These are phyloP conservation scores for Imbricaverruca yamaguchii DNA, from an alignment of 2,888 invertebrate genomes.

Conservation along the genomic window DNA sequence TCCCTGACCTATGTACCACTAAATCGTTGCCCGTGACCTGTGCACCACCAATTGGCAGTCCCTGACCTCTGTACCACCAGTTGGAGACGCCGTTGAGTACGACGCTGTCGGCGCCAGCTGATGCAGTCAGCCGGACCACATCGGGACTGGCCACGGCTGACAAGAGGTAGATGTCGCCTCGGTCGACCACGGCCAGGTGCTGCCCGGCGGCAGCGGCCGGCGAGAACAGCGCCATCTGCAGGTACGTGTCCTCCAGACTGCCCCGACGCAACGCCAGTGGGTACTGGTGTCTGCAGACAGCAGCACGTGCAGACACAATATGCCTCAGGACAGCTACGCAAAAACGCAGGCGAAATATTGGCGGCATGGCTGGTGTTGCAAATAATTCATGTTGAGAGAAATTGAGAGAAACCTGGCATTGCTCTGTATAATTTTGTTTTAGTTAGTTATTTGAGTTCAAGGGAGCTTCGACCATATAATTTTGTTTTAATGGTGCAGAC, in stretches of 20 bases:
- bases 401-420: too few relatives aligned
- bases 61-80: slow-evolving; percentile 16
- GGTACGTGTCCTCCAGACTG: slow-evolving; percentile 17
- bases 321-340: too few relatives aligned
- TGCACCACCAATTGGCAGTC: background rate
- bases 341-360: too few relatives aligned
- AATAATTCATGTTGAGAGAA: too few relatives aligned
- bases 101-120: background rate
- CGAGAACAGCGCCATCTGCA: background rate
- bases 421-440: too few relatives aligned
- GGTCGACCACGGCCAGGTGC: background rate
- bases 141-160: slow-evolving; percentile 24
- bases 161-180: slow-evolving; percentile 33
- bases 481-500: too few relatives aligned
- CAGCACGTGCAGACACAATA: too few relatives aligned
- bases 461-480: too few relatives aligned
- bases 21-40: too few relatives aligned
- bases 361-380: too few relatives aligned
- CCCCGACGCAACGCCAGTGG: background rate
- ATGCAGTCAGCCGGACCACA: background rate
- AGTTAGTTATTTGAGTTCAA: too few relatives aligned
- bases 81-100: slow-evolving; percentile 4
- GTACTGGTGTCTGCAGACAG: background rate
- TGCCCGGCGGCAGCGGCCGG: background rate
- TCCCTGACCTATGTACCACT: too few relatives aligned